Evolutionary conservation across 2,797 vertebrate genomes (phyloP).

Genomic region (Dendrocincla tyrannina): DNA sequence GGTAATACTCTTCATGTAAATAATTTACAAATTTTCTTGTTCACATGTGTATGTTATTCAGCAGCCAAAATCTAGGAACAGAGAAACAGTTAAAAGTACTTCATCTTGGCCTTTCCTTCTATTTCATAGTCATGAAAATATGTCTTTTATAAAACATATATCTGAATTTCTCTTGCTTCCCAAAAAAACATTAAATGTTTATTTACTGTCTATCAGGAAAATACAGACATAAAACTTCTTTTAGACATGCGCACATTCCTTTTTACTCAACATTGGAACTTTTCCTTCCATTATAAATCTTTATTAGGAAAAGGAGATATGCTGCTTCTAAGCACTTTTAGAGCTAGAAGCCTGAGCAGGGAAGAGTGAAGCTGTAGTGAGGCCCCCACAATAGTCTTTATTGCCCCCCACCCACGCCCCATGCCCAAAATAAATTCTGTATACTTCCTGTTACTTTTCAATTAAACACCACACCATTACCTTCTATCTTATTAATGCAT

Average conservation of each 20-base stretch:
- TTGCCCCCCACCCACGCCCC: fast-evolving
- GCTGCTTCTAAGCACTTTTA: not conserved
- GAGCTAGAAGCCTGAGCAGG: not conserved
- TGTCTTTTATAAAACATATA: not conserved
- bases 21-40: not conserved
- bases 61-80: not conserved
- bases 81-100: not conserved
- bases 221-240: not conserved
- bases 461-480: not conserved
- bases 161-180: not conserved
- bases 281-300: not conserved
- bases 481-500: not conserved
- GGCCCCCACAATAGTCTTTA: not conserved
- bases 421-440: not conserved
- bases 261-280: not conserved
- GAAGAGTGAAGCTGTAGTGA: not conserved
- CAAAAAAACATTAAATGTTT: not conserved
- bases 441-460: not conserved
- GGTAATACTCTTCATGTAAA: not conserved
- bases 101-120: not conserved
- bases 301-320: not conserved
- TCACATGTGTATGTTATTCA: not conserved
- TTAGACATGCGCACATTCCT: not conserved
- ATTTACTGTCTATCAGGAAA: not conserved
- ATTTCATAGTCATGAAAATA: not conserved